phyloP scores from a whole-genome alignment of 1,140 invertebrate genomes.

The Daktulosphaira vitifoliae region DNA sequence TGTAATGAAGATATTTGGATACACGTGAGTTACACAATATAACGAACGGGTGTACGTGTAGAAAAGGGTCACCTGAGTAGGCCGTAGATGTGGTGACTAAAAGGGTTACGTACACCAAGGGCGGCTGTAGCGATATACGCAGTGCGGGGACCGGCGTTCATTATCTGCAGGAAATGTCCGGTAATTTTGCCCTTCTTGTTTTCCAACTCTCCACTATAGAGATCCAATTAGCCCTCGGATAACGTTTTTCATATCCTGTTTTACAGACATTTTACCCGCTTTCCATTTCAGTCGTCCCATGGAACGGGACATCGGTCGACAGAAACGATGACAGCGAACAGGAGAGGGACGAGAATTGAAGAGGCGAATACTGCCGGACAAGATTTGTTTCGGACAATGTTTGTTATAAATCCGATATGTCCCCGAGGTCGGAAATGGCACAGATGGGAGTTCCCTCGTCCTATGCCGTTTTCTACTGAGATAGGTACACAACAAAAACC shows the following conservation, averaged over 20 bases:
- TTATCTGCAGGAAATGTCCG: slow-evolving; percentile 31
- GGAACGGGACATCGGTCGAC: neutral
- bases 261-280: neutral
- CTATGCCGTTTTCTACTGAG: neutral
- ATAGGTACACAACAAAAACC: too few relatives aligned
- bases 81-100: neutral
- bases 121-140: neutral
- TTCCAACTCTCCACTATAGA: slow-evolving; percentile 8
- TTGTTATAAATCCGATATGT: slow-evolving; percentile 15
- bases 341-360: too few relatives aligned
- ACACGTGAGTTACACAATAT: neutral
- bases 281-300: neutral
- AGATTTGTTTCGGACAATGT: slow-evolving; percentile 29
- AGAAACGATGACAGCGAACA: neutral
- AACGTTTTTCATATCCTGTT: slow-evolving; percentile 32
- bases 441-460: slow-evolving; percentile 13
- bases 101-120: slow-evolving; percentile 10
- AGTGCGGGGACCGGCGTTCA: neutral
- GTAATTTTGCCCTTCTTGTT: slow-evolving; percentile 31
- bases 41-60: too few relatives aligned
- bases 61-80: neutral
- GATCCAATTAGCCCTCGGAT: slow-evolving; percentile 29
- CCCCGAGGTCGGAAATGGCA: slow-evolving; percentile 1
- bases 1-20: slow-evolving; percentile 28
- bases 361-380: neutral